A percentile compares a stretch with the other conserved stretches of the same genome.
Evolutionary conservation across 2,797 vertebrate species (phyloP).

Genomic region (Garrulus glandarius): DNA sequence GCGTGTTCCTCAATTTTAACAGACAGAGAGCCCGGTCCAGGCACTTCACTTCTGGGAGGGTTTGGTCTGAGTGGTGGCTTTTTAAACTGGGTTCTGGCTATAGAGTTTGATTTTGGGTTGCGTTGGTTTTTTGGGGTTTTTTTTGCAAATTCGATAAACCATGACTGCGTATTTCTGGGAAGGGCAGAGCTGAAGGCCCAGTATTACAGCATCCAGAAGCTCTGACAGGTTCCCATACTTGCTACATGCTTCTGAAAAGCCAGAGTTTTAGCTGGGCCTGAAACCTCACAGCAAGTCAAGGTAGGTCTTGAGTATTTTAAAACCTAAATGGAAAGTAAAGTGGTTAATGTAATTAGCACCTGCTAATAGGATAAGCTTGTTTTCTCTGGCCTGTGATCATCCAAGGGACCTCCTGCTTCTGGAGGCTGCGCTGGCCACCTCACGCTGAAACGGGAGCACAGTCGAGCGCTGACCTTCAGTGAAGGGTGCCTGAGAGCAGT

Average conservation of each 20-base stretch:
- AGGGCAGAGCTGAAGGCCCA: background rate
- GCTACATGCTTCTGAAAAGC: fast-evolving
- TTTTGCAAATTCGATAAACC: background rate
- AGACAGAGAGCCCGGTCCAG: background rate
- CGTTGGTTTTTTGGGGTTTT: background rate
- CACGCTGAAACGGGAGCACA: fast-evolving
- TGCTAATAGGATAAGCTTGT: background rate
- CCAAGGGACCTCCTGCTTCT: background rate
- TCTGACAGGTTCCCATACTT: fast-evolving
- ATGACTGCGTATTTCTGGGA: fast-evolving
- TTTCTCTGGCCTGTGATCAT: background rate
- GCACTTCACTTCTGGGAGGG: background rate
- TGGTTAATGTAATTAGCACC: background rate
- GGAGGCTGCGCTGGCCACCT: fast-evolving
- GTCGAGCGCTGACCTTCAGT: fast-evolving
- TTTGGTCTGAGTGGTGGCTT: background rate
- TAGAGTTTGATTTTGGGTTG: background rate
- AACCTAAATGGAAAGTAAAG: background rate
- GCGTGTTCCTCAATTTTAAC: background rate
- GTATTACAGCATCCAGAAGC: no score
- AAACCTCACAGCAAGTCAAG: background rate
- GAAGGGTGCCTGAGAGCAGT: background rate
- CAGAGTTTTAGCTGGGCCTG: background rate
- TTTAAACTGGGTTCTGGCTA: background rate
- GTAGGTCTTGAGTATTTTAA: background rate